Base-by-base conservation (phyloP, 2,797 vertebrate species). In the Malurus splendens region DNA sequence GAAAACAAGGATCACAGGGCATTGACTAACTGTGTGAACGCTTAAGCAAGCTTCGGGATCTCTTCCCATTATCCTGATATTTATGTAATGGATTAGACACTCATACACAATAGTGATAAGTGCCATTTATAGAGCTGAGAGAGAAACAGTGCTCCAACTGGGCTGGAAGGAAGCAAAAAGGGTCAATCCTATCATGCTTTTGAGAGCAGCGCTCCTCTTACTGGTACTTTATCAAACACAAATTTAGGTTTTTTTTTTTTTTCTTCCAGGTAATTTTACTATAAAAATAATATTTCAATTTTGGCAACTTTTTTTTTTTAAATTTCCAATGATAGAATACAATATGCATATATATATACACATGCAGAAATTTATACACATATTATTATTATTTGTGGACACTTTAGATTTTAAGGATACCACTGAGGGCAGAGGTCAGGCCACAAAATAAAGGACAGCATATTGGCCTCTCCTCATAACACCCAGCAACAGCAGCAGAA, bases 81-180 rank as follows among this genome's bases (percentile, higher is more conserved):
- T 82, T 79, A 83, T 87, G 93, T 92, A 93, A 90, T 62, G 57
- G 68, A 86, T 80, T 77, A 86, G 68, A 57, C 47, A 45, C 25
- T 64, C 2, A 0, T 42, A 74, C 38, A 65, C 68, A 62, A 50
- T 42, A n/a, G 67, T 52, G 66, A 3, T 59, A 92, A 90, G 82
- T 83, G 50, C 57, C 77, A 89, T 71, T 81, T 89, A 90, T 6
- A 60, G 32, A 76, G 54, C 54, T n/a, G 45, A 82, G 33, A 79
- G 83, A 76, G 74, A 88, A 76, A 73, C 9, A 66, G 39, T 33
- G 32, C 70, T 91, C 32, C 3, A 7, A 0, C 3, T 59, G 32
- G 30, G 20, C 39, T 70, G 25, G 44, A 59, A 70, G 67, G 54
- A 86, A 86, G 64, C 32, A 73, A 76, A 87, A 22, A 48, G n/a